Base-by-base conservation (phyloP, 1,140 invertebrate species). In the Temnothorax curvispinosus region DNA sequence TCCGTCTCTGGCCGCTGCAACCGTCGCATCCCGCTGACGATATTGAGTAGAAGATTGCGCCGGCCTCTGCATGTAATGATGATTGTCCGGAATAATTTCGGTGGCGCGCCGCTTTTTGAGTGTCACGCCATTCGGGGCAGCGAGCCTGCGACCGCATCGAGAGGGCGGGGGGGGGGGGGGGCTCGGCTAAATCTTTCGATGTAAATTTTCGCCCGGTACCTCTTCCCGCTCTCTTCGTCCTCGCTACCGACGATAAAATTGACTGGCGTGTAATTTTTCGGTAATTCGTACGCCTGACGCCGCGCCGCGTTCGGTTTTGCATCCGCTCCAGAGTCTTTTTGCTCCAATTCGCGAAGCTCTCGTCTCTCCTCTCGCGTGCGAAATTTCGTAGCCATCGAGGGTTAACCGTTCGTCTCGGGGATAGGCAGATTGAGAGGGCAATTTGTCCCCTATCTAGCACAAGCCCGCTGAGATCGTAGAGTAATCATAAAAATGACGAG, bases 21-120 rank as follows among this genome's bases (percentile, higher is more conserved):
- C 44, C 72, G 60, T 58, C 84, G 87, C 38, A 47, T 82, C 35
- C 56, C 71, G 81, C 87, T 85, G 71, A 84, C 86, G 85, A 89
- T 91, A 93, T 91, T 86, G 90, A 93, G 91, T 92, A 91, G 90
- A 92, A 91, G 91, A 94, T 94, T 93, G 93, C 86, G 88, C 78
- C 80, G 81, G 77, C 87, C 75, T 81, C 86, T 80, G 88, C 87
- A 86, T 90, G 92, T 94, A 94, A 94, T 94, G 91, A 94, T 93
- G 91, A 92, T 92, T 86, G 92, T 92, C 88, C 90, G 82, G 89
- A 94, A 94, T 92, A 94, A 94, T 94, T 94, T 92, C 78, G 77
- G 85, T 86, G 88, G 88, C 64, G 89, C 92, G 93, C 93, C 91
- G 92, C 92, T 93, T 93, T 94, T 94, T 94, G 91, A 94, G 65